Base-by-base conservation (phyloP, 2,888 invertebrate genomes). In the Melanophora roralis region DNA sequence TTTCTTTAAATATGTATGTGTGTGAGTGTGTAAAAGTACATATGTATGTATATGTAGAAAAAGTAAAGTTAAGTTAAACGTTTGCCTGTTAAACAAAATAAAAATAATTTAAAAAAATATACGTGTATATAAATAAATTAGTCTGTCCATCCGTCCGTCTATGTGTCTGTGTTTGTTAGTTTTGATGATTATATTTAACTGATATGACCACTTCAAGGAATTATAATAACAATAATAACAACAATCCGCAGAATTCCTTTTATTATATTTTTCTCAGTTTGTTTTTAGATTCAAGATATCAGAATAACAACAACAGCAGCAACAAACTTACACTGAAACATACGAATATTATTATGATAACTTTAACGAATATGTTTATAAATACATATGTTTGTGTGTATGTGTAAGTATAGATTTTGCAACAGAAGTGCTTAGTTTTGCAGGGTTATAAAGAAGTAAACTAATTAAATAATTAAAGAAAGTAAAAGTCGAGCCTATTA, bases 201-300 rank as follows among this genome's bases (percentile, higher is more conserved):
- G 87, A 87, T 87, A 87, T 86, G 76, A 80, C 86, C 87, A 87
- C 87, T 88, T 87, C 87, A 88, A 88, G 88, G 87, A 87, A 87
- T 87, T 87, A 88, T 87, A 87, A 87, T 87, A 87, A 87, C 88
- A 87, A 87, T 87, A 87, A 88, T 87, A 88, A 87, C 87, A 87
- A 88, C 88, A 87, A 88, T 87, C 87, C 87, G 87, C 87, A 88
- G 87, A 88, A 87, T 88, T 87, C 87, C 85, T 87, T 84, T 84
- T 82, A 84, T 83, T 81, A 83, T 82, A 82, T 82, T 83, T 75
- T 82, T 79, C 69, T 77, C 71, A 75, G 77, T 78, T 79, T 80
- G 80, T 80, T 80, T 80, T 80, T 78, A 86, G 86, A 87, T 87
- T 85, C 84, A 78, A 87, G 88, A 87, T 87, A 87, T 83, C 85